Evolutionary conservation across 2,888 invertebrate genomes (phyloP), one percentile per base, ranked within the genome.

Genomic region (Sialis lutaria): DNA sequence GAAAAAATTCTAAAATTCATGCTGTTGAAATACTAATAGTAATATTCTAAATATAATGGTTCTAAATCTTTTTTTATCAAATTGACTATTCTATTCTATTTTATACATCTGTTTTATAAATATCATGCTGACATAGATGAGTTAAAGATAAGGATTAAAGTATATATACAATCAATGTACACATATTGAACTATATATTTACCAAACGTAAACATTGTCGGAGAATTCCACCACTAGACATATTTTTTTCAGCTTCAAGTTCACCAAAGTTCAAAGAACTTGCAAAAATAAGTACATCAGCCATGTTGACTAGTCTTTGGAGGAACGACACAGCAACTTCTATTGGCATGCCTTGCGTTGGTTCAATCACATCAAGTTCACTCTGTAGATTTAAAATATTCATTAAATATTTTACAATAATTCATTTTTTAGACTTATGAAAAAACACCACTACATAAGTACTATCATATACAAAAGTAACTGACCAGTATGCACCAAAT

Each of bases 161-260:
- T 30, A 32, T 7, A 13, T 6, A 40, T 33, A 40, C 8, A 31
- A 22, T 12, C 13, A 31, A 42, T 10, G 35, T 8, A 22, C 32
- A 3, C n/a, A 48, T 6, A 12, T 7, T 35, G 33, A 35, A 12
- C 8, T 7, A 12, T n/a, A 37, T 52, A 67, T 79, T 72, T 64
- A 84, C 90, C 74, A 98, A 70, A 64, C 98, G 72, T 50, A 99
- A 74, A 63, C 97, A 96, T 68, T 99, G 98, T 48, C 98, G 69
- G 47, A 98, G 69, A 55, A 98, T 98, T 42, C 97, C 97, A n/a
- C 98, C 98, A 57, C 90, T 89, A 44, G 95, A 93, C 97, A 99
- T 98, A 64, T 97, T 98, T 69, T 98, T 99, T 69, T 98, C 98
- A 1, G 95, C 91, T 67, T 98, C 98, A 41, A 98, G 69, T 65